Base-by-base conservation (phyloP, 1,140 invertebrate genomes). In the Drosophila watanabei region DNA sequence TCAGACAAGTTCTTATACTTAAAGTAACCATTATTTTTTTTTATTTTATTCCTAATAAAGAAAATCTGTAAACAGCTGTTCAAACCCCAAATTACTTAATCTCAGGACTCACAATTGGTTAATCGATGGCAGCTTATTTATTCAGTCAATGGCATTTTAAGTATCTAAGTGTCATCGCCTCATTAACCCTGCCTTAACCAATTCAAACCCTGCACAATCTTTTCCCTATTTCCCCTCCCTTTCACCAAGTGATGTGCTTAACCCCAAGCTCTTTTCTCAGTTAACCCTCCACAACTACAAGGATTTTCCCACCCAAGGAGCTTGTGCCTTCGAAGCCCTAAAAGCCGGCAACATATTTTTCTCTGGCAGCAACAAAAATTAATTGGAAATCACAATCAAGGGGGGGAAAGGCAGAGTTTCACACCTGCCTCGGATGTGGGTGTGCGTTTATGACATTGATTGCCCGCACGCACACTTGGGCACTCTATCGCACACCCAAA, bases 401-500 rank as follows among this genome's bases (percentile, higher is more conserved):
- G 24, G 32, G 20, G 14, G 4, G 35, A n/a, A 45, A 62, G 57
- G 64, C 72, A 89, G 63, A 69, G 76, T 72, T 88, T 89, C 81
- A 70, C 85, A 90, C 85, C 85, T 90, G 65, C 52, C 16, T 5
- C 9, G 11, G n/a, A 57, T 61, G 64, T 46, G 32, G n/a, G 68
- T 60, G 56, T 70, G 64, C 81, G 70, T 89, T 90, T 89, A 90
- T 88, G 85, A 89, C 86, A 90, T 90, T 90, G 86, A 89, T 85
- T 90, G 70, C 82, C 81, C 59, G 70, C 85, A 88, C 85, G 81
- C 78, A 90, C 80, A 80, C 56, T 60, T 18, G 58, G 39, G 49
- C 46, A 32, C 54, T 56, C 35, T 39, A 56, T 20, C 48, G 16
- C 30, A 41, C 52, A 49, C 49, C 81, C 81, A 84, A 90, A 81